Evolutionary conservation across 2,113 vertebrate genomes (phyloP).

Genomic region (Alexandromys fortis): DNA sequence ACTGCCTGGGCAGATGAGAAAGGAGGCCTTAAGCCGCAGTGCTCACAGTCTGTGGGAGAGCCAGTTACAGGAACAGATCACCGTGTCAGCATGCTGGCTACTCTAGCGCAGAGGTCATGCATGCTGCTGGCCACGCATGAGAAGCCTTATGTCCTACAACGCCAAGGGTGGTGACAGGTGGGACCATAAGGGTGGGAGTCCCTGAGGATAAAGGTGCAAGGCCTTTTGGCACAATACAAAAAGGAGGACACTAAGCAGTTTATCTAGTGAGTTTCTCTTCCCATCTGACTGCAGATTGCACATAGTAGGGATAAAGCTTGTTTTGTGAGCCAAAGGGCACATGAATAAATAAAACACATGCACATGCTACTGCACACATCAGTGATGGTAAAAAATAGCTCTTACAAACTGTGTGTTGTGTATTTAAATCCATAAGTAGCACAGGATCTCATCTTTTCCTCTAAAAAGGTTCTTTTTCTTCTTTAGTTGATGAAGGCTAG

Average conservation of each 20-base stretch:
- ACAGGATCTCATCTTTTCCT: neutral
- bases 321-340: neutral
- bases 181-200: neutral
- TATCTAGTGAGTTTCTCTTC: neutral
- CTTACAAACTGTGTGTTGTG: no score
- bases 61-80: neutral
- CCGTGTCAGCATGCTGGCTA: rapidly evolving
- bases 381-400: neutral
- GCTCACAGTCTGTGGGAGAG: neutral
- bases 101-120: neutral
- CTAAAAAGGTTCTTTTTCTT: neutral
- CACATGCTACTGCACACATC: neutral
- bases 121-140: neutral
- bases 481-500: neutral
- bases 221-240: rapidly evolving
- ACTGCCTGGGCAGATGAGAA: neutral
- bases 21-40: neutral
- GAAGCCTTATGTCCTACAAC: neutral
- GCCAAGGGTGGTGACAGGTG: rapidly evolving
- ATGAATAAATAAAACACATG: neutral
- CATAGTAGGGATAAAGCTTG: neutral
- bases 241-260: neutral
- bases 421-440: neutral
- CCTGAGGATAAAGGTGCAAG: rapidly evolving
- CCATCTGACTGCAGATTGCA: neutral